A percentile compares a stretch with the other conserved stretches of the same genome.
Evolutionary conservation across 2,888 invertebrate genomes (phyloP).

Genomic region (Andrena praecox): DNA sequence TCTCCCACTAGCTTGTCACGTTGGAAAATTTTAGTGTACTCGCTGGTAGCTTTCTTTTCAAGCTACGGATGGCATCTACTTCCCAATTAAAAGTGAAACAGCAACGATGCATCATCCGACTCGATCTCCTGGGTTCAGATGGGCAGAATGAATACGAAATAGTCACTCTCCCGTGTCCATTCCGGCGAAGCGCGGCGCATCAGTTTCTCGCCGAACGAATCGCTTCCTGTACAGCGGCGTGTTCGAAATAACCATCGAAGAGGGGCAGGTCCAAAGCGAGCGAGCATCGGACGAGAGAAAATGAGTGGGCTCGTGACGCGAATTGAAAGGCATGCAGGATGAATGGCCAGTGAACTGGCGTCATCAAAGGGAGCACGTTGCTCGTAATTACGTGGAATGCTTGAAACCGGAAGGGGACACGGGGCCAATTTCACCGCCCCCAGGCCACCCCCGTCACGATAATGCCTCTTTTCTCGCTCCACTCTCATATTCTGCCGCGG

Average conservation of each 20-base stretch:
- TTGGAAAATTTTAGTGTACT: no score
- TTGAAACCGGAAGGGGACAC: constrained; percentile 58
- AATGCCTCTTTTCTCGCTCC: constrained; percentile 13
- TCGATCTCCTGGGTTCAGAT: not conserved
- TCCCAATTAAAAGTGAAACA: no score
- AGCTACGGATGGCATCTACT: no score
- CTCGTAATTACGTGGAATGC: constrained; percentile 63
- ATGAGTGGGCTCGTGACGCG: constrained; percentile 58
- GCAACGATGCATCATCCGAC: not conserved
- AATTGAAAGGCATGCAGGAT: constrained; percentile 57
- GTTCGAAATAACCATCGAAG: constrained; percentile 17
- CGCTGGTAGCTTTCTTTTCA: no score
- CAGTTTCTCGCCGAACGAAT: constrained; percentile 11
- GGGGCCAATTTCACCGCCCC: constrained; percentile 57
- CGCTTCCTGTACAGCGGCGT: constrained; percentile 9
- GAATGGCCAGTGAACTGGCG: constrained; percentile 50
- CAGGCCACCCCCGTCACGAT: constrained; percentile 8
- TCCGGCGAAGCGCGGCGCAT: not conserved
- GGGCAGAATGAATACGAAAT: not conserved
- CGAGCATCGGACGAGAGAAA: constrained; percentile 23
- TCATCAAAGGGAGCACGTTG: constrained; percentile 53
- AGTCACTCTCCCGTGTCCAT: not conserved
- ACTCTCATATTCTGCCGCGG: constrained; percentile 4
- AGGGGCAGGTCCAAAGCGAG: constrained; percentile 10
- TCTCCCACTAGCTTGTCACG: no score